Base-by-base conservation (phyloP, 1,140 invertebrate genomes). In the Hyles euphorbiae region DNA sequence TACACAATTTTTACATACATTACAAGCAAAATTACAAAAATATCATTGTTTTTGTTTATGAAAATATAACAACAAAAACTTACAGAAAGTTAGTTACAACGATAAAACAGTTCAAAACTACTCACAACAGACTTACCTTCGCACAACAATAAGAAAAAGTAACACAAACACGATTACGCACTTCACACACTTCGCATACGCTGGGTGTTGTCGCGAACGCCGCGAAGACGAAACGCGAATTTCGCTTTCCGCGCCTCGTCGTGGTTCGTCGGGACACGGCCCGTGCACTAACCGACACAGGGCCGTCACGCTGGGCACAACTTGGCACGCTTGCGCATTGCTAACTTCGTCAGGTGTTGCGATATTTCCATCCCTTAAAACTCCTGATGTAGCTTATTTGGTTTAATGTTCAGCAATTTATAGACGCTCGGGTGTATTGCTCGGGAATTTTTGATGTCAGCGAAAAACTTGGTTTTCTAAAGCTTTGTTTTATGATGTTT, bases 301-400 rank as follows among this genome's bases (percentile, higher is more conserved):
- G 51, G 44, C 8, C 43, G 32, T 9, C 43, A 52, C 44, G 55
- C 53, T 44, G 43, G 60, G 44, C 40, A 11, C 55, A 61, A 61
- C 48, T 61, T 61, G 47, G 8, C 10, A 44, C 60, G 60, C 60
- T 52, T 61, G 60, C 60, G 60, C 56, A 34, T 11, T 36, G 5
- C 44, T 2, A 8, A 3, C 6, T 7, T 56, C 33, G 54, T 61
- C 60, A 61, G 60, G 60, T 61, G 55, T 52, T 52, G 6, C 43
- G 56, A 61, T 55, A 56, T 53, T 61, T 56, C 50, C 48, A 53
- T 48, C 56, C 60, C 60, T 61, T 48, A 11, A 57, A 61, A 49
- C 56, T 54, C 54, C 56, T 61, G 44, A 10, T 56, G 43, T 43
- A 52, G 8, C 34, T 48, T 34, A 52, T 52, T 34, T 34, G 33